Base-by-base conservation (phyloP, 2,113 vertebrate genomes). In the Pedetes capensis region DNA sequence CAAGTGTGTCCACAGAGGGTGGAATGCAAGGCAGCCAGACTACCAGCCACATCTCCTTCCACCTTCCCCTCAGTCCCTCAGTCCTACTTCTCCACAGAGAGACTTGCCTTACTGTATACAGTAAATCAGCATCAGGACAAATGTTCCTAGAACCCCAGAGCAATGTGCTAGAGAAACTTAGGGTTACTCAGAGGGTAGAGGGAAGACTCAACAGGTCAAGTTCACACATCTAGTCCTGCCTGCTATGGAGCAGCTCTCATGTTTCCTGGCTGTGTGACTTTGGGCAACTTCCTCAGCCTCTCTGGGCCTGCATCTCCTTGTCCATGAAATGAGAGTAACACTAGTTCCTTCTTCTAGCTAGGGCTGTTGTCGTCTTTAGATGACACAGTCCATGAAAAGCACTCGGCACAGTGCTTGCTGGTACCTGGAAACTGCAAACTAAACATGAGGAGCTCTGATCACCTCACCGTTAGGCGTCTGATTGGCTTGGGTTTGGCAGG, bases 371-470 rank as follows among this genome's bases (percentile, higher is more conserved):
- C n/a, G n/a, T n/a, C n/a, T n/a, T n/a, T n/a, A n/a, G 11, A n/a
- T 10, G 69, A 32, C 59, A 39, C 23, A 9, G 39, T 44, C 61
- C 37, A 3, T 0, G 4, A 20, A 27, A 29, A 72, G 29, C 29
- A n/a, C 37, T 49, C 27, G 25, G 53, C 27, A 2, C 2, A 8
- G 8, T 3, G 9, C 44, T n/a, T 49, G n/a, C 32, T 0, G 0
- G 16, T 10, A 8, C 42, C 17, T 0, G 53, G 75, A 44, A 27
- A 32, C 39, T 20, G 34, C 10, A 42, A 44, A 34, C 0, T n/a
- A 27, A 8, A 42, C 8, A 5, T 7, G 37, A n/a, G 18, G 0
- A 0, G 8, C 6, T 42, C 4, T 0, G 55, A n/a, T n/a, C n/a
- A n/a, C n/a, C n/a, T 14, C 39, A 8, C 14, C 1, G 42, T 37